phyloP scores from a whole-genome alignment of 64 coral and sea anemone species.

The Montipora efflorescens region DNA sequence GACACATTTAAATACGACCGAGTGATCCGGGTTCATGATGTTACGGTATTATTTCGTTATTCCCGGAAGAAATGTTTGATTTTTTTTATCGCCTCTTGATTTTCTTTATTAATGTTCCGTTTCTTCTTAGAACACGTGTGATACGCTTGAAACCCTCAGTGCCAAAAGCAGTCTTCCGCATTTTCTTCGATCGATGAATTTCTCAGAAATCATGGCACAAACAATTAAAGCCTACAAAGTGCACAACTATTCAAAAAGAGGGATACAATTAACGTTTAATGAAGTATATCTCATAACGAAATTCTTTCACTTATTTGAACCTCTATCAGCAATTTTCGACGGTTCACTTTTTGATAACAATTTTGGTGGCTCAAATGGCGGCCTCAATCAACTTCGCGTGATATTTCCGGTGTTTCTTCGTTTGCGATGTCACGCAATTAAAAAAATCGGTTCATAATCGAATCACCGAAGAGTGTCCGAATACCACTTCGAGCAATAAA shows the following conservation, averaged over 20 bases:
- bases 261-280: not conserved
- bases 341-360: not conserved
- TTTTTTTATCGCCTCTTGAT: not conserved
- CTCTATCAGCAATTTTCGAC: not conserved
- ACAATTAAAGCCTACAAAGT: not conserved
- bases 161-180: not conserved
- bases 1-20: not conserved
- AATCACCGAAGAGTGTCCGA: not conserved
- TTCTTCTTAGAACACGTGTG: conserved; percentile 39
- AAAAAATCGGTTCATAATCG: not conserved
- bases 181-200: conserved; percentile 18
- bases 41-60: not conserved
- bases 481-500: not conserved
- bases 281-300: not conserved
- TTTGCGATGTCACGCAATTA: conserved; percentile 51
- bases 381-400: not conserved
- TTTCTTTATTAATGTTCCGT: conserved; percentile 4
- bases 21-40: not conserved
- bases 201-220: conserved; percentile 16
- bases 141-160: not conserved
- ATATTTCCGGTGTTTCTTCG: conserved; percentile 41
- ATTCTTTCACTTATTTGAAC: not conserved
- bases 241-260: not conserved
- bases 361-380: not conserved
- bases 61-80: conserved; percentile 16